Evolutionary conservation across 2,113 vertebrate species (phyloP).

Genomic region (Rhadina sibilatrix): DNA sequence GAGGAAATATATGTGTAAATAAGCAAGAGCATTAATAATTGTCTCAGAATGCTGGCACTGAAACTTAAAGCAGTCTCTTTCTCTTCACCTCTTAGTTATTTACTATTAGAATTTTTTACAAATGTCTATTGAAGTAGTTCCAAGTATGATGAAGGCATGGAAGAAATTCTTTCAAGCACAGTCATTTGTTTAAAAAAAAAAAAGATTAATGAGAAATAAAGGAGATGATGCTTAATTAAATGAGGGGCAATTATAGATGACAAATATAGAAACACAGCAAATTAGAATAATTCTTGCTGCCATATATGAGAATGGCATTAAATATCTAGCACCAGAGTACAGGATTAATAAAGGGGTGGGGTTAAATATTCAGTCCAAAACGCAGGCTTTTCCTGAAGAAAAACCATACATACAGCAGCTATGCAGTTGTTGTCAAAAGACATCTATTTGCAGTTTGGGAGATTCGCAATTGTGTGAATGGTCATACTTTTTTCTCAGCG

Average conservation of each 20-base stretch:
- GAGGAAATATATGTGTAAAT: conserved; percentile 3
- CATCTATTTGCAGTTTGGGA: neutral
- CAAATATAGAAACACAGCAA: neutral
- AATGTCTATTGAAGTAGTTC: conserved; percentile 41
- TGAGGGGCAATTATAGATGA: neutral
- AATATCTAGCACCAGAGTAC: neutral
- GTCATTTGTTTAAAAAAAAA: neutral
- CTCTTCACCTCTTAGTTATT: conserved; percentile 34
- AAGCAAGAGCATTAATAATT: conserved; percentile 11
- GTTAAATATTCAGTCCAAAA: conserved; percentile 16
- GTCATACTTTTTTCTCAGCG: neutral
- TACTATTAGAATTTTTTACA: conserved; percentile 36
- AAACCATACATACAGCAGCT: neutral
- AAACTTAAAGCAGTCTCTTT: neutral
- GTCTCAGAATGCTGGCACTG: conserved; percentile 22
- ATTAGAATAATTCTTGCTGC: neutral
- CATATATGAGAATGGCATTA: neutral
- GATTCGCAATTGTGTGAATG: neutral
- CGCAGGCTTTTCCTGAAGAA: neutral
- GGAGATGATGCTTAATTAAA: neutral
- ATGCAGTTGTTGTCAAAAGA: neutral
- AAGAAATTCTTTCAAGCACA: neutral
- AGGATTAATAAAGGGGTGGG: conserved; percentile 49
- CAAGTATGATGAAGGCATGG: conserved; percentile 13
- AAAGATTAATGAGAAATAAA: neutral